Percentiles rank a stretch among this genome's conserved stretches.
These are phyloP conservation scores for Pseudopipra pipra DNA, from an alignment of 2,113 vertebrate genomes.

Conservation along the genomic window DNA sequence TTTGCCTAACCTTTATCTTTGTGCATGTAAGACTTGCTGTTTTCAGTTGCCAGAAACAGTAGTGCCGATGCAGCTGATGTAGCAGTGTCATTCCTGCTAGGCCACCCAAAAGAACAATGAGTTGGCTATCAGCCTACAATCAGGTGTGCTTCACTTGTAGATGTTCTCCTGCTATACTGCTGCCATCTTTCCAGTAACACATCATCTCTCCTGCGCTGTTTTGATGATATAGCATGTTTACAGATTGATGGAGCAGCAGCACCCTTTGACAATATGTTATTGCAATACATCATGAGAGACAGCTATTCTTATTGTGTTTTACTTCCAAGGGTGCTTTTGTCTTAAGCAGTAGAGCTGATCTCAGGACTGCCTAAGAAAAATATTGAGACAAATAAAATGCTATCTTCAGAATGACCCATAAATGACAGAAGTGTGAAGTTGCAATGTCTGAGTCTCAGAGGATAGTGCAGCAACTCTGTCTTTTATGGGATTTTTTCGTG, in stretches of 20 bases:
- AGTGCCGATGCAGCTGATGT: neutral
- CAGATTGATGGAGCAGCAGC: neutral
- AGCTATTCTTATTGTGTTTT: neutral
- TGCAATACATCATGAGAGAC: neutral
- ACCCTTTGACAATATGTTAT: neutral
- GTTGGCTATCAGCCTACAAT: neutral
- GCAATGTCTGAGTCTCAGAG: neutral
- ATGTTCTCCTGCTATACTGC: neutral
- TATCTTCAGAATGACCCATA: neutral
- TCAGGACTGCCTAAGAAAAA: neutral
- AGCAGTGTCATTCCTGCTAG: neutral
- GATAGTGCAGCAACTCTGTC: accelerated
- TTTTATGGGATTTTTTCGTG: neutral
- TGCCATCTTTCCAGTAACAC: slow-evolving; percentile 1
- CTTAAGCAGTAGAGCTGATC: neutral
- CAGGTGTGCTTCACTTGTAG: slow-evolving; percentile 13
- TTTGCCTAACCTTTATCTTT: neutral
- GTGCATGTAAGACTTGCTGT: neutral
- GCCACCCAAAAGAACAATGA: neutral
- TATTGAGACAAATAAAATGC: neutral
- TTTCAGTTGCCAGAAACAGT: neutral
- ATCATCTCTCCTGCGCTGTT: neutral
- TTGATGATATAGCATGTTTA: neutral
- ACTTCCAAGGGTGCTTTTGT: neutral
- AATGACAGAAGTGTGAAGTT: neutral